Percentiles rank a stretch among this genome's conserved stretches.
These are phyloP conservation scores for Dinocampus coccinellae DNA, from an alignment of 2,888 invertebrate genomes.

Conservation along the genomic window DNA sequence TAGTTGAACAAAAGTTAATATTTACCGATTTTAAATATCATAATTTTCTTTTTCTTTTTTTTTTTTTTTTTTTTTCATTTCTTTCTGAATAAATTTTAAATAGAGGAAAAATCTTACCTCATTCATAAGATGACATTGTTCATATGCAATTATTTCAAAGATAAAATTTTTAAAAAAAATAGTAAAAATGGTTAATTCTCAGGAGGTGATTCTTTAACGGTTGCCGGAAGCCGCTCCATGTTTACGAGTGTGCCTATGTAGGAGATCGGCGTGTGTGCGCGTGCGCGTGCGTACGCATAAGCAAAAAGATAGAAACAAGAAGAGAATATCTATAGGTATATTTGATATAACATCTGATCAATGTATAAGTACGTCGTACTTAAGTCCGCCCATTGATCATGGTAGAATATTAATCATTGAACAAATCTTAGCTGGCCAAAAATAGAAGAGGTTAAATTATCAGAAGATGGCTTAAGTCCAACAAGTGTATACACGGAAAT, in stretches of 20 bases:
- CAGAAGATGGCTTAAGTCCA: not conserved
- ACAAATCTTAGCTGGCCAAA: not conserved
- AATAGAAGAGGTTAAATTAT: not conserved
- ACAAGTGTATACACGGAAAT: not conserved
- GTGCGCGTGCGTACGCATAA: conserved; percentile 13
- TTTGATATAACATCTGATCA: conserved; percentile 6
- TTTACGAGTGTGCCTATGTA: conserved; percentile 20
- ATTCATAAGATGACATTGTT: too few species aligned
- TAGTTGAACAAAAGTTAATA: not conserved
- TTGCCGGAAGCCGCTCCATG: conserved; percentile 22
- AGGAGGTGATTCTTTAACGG: not conserved
- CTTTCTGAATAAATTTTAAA: too few species aligned
- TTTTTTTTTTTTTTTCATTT: too few species aligned
- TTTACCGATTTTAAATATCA: not conserved
- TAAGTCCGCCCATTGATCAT: conserved; percentile 19
- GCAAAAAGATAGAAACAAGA: not conserved
- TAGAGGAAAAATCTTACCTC: too few species aligned
- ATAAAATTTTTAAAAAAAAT: not conserved
- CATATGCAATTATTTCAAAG: too few species aligned
- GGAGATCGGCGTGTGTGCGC: conserved; percentile 10
- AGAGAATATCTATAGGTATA: not conserved
- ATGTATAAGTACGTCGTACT: not conserved
- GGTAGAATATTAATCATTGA: not conserved
- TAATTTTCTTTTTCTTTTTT: not conserved
- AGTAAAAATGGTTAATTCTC: conserved; percentile 3